These are phyloP conservation scores for Blennius ocellaris DNA, from an alignment of 2,113 vertebrate genomes.

Conservation along the genomic window DNA sequence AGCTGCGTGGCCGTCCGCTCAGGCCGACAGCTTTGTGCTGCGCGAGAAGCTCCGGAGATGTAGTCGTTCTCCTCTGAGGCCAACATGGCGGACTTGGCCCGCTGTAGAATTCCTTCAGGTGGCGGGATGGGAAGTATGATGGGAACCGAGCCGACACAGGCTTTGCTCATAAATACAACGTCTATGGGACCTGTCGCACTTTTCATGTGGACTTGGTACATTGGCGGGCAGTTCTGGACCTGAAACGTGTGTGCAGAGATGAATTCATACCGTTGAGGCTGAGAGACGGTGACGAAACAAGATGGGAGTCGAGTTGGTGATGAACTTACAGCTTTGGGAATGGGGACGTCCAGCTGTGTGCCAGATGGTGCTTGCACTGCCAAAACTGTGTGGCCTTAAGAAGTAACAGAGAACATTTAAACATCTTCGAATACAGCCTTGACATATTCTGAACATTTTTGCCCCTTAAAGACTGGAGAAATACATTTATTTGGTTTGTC, in stretches of 20 bases:
- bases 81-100: conserved; percentile 36
- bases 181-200: conserved; percentile 92
- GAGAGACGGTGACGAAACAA: neutral
- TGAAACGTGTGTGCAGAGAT: conserved; percentile 54
- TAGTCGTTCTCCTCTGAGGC: conserved; percentile 53
- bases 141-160: conserved; percentile 85
- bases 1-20: conserved; percentile 59
- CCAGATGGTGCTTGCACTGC: conserved; percentile 91
- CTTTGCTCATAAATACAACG: conserved; percentile 93
- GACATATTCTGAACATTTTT: no score
- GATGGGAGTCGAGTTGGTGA: neutral
- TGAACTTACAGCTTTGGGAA: conserved; percentile 90
- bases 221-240: conserved; percentile 89
- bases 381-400: conserved; percentile 90
- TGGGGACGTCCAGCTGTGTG: conserved; percentile 93
- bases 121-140: conserved; percentile 93
- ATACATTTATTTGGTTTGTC: no score
- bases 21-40: neutral
- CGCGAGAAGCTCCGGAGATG: neutral
- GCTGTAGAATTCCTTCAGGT: conserved; percentile 88
- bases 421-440: neutral
- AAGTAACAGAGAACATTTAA: neutral
- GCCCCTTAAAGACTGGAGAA: no score
- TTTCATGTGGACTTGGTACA: conserved; percentile 95
- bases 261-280: conserved; percentile 1